phyloP scores from a whole-genome alignment of 2,113 vertebrate species.

The Eublepharis macularius region DNA sequence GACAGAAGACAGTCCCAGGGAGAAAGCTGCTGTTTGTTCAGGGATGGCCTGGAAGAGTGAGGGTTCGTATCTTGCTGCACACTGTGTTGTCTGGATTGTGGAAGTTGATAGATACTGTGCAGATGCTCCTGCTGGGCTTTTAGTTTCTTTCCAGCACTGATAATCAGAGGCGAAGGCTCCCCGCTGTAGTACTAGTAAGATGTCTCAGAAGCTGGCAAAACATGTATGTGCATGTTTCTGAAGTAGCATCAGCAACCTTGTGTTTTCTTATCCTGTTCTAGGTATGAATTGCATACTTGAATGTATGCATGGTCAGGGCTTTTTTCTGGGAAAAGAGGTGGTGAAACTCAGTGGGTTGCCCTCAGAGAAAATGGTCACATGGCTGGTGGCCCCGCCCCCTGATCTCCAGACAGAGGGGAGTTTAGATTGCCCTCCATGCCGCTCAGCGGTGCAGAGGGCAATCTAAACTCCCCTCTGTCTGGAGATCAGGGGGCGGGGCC shows the following conservation, averaged over 20 bases:
- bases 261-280: neutral
- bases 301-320: neutral
- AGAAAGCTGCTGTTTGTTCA: conserved; percentile 4
- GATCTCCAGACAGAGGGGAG: too few species aligned
- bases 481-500: too few species aligned
- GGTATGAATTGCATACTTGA: neutral
- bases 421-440: too few species aligned
- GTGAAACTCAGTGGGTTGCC: too few species aligned
- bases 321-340: too few species aligned
- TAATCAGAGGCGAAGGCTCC: rapidly evolving
- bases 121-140: neutral
- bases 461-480: too few species aligned
- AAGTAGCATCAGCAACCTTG: neutral
- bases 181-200: neutral
- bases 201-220: neutral
- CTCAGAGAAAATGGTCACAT: too few species aligned
- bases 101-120: neutral
- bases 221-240: neutral
- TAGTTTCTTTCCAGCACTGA: neutral
- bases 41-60: neutral
- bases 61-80: neutral
- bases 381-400: too few species aligned
- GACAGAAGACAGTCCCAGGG: conserved; percentile 18
- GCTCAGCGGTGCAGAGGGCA: too few species aligned
- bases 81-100: neutral